Base-by-base conservation (phyloP, 2,888 invertebrate genomes). In the Abrostola triplasia region DNA sequence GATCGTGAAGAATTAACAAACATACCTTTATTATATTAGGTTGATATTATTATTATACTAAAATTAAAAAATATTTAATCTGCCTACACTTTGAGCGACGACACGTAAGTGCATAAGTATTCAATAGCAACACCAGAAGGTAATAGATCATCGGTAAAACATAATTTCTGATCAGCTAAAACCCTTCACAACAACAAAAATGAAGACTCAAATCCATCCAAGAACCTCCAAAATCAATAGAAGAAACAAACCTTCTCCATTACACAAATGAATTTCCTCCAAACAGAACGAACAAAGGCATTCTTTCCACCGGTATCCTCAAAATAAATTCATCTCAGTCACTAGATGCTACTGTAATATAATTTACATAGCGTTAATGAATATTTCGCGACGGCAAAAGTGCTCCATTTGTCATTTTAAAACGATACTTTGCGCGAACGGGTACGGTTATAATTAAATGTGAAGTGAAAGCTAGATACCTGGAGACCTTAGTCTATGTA, bases 391-490 rank as follows among this genome's bases (percentile, higher is more conserved):
- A 9, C 13, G 52, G 40, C 59, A 61, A 59, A 74, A 58, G 55
- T 57, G 64, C 12, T 57, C 37, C 51, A 64, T 60, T 58, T 64
- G 55, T 63, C 64, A 71, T 67, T 76, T 61, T 65, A 48, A 61
- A 64, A 57, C 36, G 57, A 54, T 55, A 60, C 44, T 53, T 64
- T 54, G 56, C 38, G n/a, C 47, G 42, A 38, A 55, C 42, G 38
- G n/a, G 35, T 40, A 37, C 50, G 58, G 69, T 69, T 60, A 68
- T 58, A 54, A 70, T 51, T 67, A 12, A 61, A 51, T 24, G 37
- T 24, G 24, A 47, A 47, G 44, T n/a, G 44, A 8, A 47, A 13
- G 44, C 8, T 24, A 12, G 24, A 24, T 24, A 24, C 24, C 10
- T 13, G 24, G 24, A 47, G 44, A 47, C 24, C 24, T 24, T 24